Conservation (phyloP, 2,888 invertebrate genomes). For the Acleris holmiana region DNA sequence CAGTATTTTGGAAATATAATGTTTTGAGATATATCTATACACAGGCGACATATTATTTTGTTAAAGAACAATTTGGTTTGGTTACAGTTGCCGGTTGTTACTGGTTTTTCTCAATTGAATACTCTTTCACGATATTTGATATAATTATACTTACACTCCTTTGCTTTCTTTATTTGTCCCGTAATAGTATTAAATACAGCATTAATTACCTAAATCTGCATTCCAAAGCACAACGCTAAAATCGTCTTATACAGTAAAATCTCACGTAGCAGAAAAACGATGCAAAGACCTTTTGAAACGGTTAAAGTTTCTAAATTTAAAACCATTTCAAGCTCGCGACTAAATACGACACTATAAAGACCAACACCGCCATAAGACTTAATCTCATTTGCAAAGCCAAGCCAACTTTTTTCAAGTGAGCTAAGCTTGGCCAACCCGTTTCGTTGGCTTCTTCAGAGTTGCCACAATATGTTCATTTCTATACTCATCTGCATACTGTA, state of each 20-base stretch:
- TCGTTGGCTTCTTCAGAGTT: slow-evolving; percentile 6
- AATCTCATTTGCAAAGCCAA: slow-evolving; percentile 71
- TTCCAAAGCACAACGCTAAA: too few relatives aligned
- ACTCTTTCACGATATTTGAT: too few relatives aligned
- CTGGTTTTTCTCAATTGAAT: too few relatives aligned
- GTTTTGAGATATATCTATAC: too few relatives aligned
- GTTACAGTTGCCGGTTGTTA: too few relatives aligned
- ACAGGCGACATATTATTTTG: too few relatives aligned
- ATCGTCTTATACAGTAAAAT: not conserved
- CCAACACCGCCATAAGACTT: slow-evolving; percentile 55
- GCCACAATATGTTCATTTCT: slow-evolving; percentile 1
- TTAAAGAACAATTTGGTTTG: too few relatives aligned
- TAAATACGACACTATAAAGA: slow-evolving; percentile 51
- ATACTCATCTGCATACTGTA: slow-evolving; percentile 4
- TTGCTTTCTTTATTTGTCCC: too few relatives aligned
- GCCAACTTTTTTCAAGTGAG: slow-evolving; percentile 61
- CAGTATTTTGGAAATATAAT: not conserved
- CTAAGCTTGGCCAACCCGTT: slow-evolving; percentile 44
- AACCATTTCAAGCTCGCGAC: slow-evolving; percentile 33
- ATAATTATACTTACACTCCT: too few relatives aligned
- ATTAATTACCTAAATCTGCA: too few relatives aligned
- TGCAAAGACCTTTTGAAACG: not conserved
- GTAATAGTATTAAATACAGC: too few relatives aligned
- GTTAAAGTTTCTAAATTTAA: slow-evolving; percentile 16
- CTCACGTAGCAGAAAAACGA: slow-evolving; percentile 8